Evolutionary conservation across 2,888 invertebrate genomes (phyloP).

Genomic region (Digitonthophagus gazella): DNA sequence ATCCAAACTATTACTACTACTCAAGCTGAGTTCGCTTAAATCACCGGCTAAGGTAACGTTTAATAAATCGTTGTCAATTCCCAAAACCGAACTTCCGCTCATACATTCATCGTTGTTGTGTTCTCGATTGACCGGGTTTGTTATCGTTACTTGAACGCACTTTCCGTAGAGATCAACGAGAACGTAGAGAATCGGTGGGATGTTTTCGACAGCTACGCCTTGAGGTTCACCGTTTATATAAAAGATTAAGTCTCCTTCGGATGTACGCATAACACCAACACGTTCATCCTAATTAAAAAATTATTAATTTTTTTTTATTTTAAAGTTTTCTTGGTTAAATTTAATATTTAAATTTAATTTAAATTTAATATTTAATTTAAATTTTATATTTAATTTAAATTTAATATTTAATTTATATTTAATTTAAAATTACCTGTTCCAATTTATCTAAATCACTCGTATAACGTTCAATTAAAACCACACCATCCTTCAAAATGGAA

Average conservation of each 20-base stretch:
- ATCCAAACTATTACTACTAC: conserved; percentile 51
- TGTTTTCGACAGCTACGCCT: conserved; percentile 77
- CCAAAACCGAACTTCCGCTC: conserved; percentile 51
- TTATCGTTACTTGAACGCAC: conserved; percentile 73
- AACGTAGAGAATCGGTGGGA: conserved; percentile 74
- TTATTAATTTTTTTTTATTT: neutral
- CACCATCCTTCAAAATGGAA: conserved; percentile 82
- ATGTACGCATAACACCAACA: conserved; percentile 80
- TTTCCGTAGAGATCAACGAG: conserved; percentile 81
- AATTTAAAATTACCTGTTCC: conserved; percentile 58
- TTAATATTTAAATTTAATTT: too few species aligned
- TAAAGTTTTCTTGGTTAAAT: neutral
- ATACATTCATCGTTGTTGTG: conserved; percentile 52
- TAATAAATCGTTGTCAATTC: conserved; percentile 50
- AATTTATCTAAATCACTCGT: conserved; percentile 82
- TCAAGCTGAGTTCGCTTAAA: conserved; percentile 50
- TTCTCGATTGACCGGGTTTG: conserved; percentile 50
- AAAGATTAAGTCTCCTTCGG: conserved; percentile 81
- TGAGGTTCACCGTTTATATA: conserved; percentile 87
- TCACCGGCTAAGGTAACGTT: conserved; percentile 51
- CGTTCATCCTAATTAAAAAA: conserved; percentile 60
- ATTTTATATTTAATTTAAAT: neutral
- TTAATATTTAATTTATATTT: neutral
- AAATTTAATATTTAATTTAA: too few species aligned
- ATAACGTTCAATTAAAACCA: conserved; percentile 77